phyloP scores from a whole-genome alignment of 64 coral and sea anemone genomes.

The Montipora foliosa region DNA sequence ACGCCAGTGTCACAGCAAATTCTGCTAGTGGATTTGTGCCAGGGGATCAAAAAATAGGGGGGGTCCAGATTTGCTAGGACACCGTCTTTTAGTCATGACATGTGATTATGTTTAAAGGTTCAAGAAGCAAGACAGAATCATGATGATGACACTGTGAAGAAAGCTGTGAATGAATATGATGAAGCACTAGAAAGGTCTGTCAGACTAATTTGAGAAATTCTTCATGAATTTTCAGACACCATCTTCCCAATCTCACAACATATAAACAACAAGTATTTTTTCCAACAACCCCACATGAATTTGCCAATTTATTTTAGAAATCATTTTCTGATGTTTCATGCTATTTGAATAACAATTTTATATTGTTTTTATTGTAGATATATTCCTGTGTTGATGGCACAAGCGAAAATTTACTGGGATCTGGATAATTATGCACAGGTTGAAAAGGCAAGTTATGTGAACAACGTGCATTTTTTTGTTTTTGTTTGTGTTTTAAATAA shows the following conservation, averaged over 20 bases:
- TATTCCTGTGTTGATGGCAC: conserved; percentile 97
- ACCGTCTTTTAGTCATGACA: not conserved
- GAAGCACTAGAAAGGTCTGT: conserved; percentile 94
- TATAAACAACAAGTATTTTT: no score
- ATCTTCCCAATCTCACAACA: not conserved
- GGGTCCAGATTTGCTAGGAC: no score
- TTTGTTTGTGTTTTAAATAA: no score
- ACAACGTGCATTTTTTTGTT: not conserved
- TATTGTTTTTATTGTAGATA: conserved; percentile 64
- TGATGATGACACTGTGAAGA: conserved; percentile 98
- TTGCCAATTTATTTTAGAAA: no score
- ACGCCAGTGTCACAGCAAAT: no score
- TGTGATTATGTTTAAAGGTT: conserved; percentile 57
- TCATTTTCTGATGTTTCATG: no score
- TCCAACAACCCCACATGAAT: no score
- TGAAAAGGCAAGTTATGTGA: conserved; percentile 81
- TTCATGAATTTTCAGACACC: not conserved
- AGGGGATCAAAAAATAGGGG: no score
- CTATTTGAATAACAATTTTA: no score
- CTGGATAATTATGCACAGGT: conserved; percentile 99
- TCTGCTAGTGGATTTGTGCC: no score
- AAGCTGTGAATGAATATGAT: conserved; percentile 99
- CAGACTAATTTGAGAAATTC: not conserved
- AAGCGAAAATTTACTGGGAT: conserved; percentile 99
- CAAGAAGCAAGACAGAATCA: conserved; percentile 98